Evolutionary conservation across 1,140 invertebrate species (phyloP).

Genomic region (Hycleus phaleratus): DNA sequence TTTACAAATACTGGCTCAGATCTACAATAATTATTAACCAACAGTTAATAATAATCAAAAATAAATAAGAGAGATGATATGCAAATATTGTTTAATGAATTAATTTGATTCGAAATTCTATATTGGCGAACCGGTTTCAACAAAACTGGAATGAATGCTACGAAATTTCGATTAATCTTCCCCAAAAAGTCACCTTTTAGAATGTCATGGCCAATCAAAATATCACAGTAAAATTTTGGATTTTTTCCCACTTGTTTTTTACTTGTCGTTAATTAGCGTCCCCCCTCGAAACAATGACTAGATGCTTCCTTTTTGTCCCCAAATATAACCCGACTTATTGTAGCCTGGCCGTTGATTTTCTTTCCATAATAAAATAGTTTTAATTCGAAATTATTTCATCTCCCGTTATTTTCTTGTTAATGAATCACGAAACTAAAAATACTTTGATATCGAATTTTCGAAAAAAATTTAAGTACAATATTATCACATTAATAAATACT

Average conservation of each 20-base stretch:
- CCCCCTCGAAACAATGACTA: slow-evolving; percentile 3
- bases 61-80: slow-evolving; percentile 9
- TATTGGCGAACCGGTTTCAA: too few species aligned
- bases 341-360: slow-evolving; percentile 7
- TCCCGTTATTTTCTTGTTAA: too few species aligned
- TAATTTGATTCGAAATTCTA: slow-evolving; percentile 1
- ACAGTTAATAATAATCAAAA: background rate
- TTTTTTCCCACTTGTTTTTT: background rate
- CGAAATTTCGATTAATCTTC: background rate
- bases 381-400: background rate
- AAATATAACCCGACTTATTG: background rate
- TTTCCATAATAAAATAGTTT: background rate
- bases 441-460: background rate
- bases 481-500: background rate
- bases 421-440: background rate
- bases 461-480: background rate
- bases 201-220: slow-evolving; percentile 15
- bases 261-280: background rate
- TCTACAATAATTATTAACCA: slow-evolving; percentile 8
- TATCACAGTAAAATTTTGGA: slow-evolving; percentile 16
- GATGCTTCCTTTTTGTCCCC: slow-evolving; percentile 1
- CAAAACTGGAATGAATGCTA: background rate
- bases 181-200: background rate
- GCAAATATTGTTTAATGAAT: slow-evolving; percentile 3
- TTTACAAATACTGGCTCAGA: slow-evolving; percentile 15